Percentiles rank a stretch among this genome's conserved stretches.
These are phyloP conservation scores for Spialia ferax DNA, from an alignment of 2,888 invertebrate genomes.

Conservation along the genomic window DNA sequence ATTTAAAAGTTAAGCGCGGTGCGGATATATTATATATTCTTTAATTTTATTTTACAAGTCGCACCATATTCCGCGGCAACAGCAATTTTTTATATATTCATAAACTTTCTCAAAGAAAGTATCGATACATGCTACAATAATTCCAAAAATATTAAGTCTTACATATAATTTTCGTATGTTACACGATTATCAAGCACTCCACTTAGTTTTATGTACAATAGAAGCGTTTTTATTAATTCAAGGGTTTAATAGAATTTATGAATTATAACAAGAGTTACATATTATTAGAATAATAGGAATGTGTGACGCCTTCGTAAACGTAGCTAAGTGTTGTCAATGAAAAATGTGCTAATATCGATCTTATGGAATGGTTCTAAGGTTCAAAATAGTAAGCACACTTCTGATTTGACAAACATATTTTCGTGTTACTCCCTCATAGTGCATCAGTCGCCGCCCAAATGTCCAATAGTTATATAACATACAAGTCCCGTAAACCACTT, in stretches of 20 bases:
- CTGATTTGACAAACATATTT: background rate
- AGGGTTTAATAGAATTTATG: conserved; percentile 16
- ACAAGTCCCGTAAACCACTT: conserved; percentile 33
- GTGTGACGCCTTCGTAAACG: conserved; percentile 45
- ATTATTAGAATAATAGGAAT: conserved; percentile 46
- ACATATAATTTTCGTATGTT: conserved; percentile 63
- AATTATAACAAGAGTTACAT: conserved; percentile 16
- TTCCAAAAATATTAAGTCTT: conserved; percentile 80
- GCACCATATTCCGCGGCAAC: conserved; percentile 28
- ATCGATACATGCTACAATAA: conserved; percentile 67
- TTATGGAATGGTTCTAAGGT: conserved; percentile 12
- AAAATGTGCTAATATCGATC: conserved; percentile 21
- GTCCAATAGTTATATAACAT: conserved; percentile 36
- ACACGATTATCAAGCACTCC: conserved; percentile 51
- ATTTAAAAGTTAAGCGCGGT: conserved; percentile 35
- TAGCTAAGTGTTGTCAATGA: background rate
- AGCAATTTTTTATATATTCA: conserved; percentile 7
- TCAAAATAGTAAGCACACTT: conserved; percentile 9
- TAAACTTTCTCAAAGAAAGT: conserved; percentile 51
- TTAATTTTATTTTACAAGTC: conserved; percentile 9
- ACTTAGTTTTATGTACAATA: conserved; percentile 55
- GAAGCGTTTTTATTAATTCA: conserved; percentile 56
- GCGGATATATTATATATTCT: conserved; percentile 14
- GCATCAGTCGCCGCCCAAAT: conserved; percentile 5
- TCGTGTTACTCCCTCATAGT: background rate